Evolutionary conservation across 1,140 invertebrate genomes (phyloP).

Genomic region (Zaprionus nigranus): DNA sequence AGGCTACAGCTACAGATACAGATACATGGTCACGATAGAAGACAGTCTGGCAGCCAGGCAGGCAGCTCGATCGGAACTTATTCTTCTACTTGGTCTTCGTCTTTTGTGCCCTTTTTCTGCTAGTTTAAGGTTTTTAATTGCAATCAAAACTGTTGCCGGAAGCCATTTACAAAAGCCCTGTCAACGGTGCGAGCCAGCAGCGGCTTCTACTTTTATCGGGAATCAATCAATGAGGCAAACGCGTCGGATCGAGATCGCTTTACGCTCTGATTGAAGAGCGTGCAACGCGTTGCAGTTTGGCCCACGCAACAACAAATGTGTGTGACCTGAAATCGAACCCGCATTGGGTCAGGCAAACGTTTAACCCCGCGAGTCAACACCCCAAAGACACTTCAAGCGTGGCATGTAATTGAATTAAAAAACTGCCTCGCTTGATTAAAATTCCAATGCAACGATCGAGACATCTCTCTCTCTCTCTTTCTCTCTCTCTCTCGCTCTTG

Average conservation of each 20-base stretch:
- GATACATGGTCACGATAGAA: conserved; percentile 57
- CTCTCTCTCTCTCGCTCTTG: conserved; percentile 11
- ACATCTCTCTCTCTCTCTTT: neutral
- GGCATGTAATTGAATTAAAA: conserved; percentile 79
- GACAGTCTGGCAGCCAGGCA: neutral
- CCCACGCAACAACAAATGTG: conserved; percentile 53
- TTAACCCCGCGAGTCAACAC: conserved; percentile 33
- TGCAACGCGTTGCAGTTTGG: neutral
- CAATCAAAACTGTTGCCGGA: conserved; percentile 82
- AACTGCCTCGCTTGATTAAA: conserved; percentile 69
- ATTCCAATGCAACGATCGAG: conserved; percentile 55
- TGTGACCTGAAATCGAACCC: conserved; percentile 25
- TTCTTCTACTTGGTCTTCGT: conserved; percentile 14
- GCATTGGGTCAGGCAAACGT: conserved; percentile 43
- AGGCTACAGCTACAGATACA: conserved; percentile 31
- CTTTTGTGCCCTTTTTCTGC: conserved; percentile 71
- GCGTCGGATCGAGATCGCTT: conserved; percentile 22
- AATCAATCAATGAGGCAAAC: conserved; percentile 63
- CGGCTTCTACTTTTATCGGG: conserved; percentile 60
- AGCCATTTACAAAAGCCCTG: conserved; percentile 80
- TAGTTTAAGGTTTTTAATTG: conserved; percentile 76
- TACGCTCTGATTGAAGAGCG: conserved; percentile 1
- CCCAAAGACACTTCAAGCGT: conserved; percentile 55
- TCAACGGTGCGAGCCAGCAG: conserved; percentile 56
- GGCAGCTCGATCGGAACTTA: neutral